A percentile compares a stretch with the other conserved stretches of the same genome.
Evolutionary conservation across 2,888 invertebrate genomes (phyloP).

Genomic region (Clistopyga incitator): DNA sequence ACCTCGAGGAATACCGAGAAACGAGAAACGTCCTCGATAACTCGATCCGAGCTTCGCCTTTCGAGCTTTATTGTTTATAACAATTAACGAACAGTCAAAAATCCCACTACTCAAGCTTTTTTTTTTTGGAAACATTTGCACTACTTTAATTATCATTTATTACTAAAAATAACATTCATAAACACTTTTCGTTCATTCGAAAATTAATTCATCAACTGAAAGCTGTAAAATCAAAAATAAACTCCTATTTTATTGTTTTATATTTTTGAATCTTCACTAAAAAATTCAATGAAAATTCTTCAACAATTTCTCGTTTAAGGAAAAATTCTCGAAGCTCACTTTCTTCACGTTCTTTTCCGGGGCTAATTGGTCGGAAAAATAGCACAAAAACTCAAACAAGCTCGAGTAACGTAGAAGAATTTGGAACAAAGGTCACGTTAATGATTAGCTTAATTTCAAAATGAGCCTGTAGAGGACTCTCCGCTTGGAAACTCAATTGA

Average conservation of each 20-base stretch:
- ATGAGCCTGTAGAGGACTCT: not conserved
- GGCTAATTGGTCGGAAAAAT: not conserved
- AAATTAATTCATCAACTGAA: no score
- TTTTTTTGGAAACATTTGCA: not conserved
- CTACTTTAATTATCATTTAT: no score
- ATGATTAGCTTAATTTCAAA: slow-evolving; percentile 19
- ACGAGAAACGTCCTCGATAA: not conserved
- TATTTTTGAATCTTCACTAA: no score
- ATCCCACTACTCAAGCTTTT: not conserved
- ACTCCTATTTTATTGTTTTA: no score
- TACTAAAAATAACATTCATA: no score
- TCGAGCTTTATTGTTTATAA: not conserved
- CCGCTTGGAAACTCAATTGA: slow-evolving; percentile 23
- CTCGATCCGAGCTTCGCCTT: not conserved
- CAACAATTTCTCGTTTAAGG: no score
- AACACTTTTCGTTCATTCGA: no score
- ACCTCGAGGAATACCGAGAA: not conserved
- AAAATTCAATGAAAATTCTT: no score
- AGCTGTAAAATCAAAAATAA: no score
- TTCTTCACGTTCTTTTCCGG: not conserved
- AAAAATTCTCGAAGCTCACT: not conserved
- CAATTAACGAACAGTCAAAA: not conserved
- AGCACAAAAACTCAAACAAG: not conserved
- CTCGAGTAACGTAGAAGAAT: not conserved
- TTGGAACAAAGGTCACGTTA: not conserved